Base-by-base conservation (phyloP, 2,113 vertebrate genomes). In the Hirundichthys speculiger region DNA sequence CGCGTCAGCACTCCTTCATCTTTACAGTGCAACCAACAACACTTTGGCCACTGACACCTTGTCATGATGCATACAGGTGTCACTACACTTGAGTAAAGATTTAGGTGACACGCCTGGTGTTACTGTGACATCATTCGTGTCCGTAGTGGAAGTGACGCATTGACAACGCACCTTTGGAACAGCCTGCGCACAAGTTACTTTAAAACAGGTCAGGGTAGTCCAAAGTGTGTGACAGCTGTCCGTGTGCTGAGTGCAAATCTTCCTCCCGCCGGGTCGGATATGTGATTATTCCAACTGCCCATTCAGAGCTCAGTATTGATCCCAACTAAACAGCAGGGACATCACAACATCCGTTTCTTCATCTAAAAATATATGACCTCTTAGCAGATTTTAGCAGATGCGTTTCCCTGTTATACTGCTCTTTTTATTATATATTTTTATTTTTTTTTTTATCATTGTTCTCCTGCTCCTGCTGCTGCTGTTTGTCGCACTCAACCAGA, bases 21-120 rank as follows among this genome's bases (percentile, higher is more conserved):
- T 68, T 62, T 64, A 80, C 64, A 5, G 41, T 9, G 21, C 63
- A 69, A 88, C 80, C 73, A 69, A 74, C 75, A 89, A 83, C 80
- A 88, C 69, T 24, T 24, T n/a, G 48, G 52, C 62, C 69, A 68
- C 41, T 50, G 71, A 54, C 69, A 65, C 51, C 64, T 40, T 8
- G 65, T 41, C 3, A 24, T 24, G 43, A 69, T 67, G 74, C 59
- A 22, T 25, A 16, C 24, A 40, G 66, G 73, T 75, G 79, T 72
- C 73, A 69, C 64, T 38, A 13, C 47, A 60, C 45, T 22, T 7
- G 24, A 70, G 53, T 42, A 2, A 45, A 27, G 69, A 15, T 55
- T 67, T 41, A 15, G 27, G 64, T 14, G 38, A 13, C 24, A 57
- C 14, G 30, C 49, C 34, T 46, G 21, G 25, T 2, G 11, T 25